Base-by-base conservation (phyloP, 2,113 vertebrate species). In the Ammospiza nelsoni region DNA sequence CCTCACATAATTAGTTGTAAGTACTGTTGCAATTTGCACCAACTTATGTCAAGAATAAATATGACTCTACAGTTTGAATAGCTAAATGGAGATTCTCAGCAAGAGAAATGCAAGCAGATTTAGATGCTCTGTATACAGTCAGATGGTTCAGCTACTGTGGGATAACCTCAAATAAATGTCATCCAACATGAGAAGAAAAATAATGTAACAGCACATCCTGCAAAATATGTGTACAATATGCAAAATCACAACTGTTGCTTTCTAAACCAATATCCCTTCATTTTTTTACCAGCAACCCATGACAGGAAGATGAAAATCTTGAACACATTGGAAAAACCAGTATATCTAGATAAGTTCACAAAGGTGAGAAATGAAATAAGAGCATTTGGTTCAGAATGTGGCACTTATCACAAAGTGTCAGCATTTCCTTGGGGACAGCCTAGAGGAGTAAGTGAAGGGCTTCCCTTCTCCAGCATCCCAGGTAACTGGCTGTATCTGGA, bases 321-420 rank as follows among this genome's bases (percentile, higher is more conserved):
- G 28, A 92, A 95, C 23, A 94, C 95, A 4, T 18, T 94, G 94
- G 94, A 68, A 29, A 59, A 87, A 96, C 97, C 91, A 88, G 7
- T 98, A 72, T 91, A 75, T 18, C 43, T 92, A 73, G 44, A 86
- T 29, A 94, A 97, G 83, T 98, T 98, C 94, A 59, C 39, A 66
- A 94, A 98, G 97, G 98, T 98, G 89, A 98, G 98, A 90, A 94
- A 87, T 62, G 0, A 65, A 59, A 18, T 51, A 37, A 67, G 63
- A 76, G 29, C 35, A 46, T 28, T 39, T 39, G 23, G 58, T 62
- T 73, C 35, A 51, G 41, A 71, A 28, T 51, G 37, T 54, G 55
- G 29, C 17, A 24, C 48, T 84, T 84, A 39, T 80, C 43, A 55
- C 9, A 23, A 68, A 49, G 37, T 39, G 29, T 22, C 28, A 77